Evolutionary conservation across 2,113 vertebrate genomes (phyloP).

Genomic region (Chloebia gouldiae): DNA sequence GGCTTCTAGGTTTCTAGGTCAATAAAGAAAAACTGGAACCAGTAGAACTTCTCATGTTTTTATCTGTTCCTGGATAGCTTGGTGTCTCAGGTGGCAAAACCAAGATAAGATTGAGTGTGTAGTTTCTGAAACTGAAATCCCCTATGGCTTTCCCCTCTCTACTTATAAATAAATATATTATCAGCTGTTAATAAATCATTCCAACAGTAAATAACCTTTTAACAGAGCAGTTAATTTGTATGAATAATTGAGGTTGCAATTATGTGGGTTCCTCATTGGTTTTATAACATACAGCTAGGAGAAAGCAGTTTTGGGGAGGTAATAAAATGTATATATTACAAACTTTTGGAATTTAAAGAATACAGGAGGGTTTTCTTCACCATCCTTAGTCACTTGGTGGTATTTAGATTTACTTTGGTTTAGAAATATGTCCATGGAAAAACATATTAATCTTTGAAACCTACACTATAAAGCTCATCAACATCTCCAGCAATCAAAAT

Average conservation of each 20-base stretch:
- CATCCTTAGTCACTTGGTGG: background rate
- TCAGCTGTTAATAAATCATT: background rate
- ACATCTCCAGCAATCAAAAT: background rate
- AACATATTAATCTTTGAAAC: background rate
- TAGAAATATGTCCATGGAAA: background rate
- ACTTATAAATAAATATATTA: background rate
- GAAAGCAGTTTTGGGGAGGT: background rate
- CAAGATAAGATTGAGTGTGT: background rate
- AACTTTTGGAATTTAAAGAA: background rate
- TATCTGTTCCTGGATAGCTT: background rate
- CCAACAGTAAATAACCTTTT: background rate
- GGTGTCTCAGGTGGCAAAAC: background rate
- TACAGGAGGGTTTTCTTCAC: background rate
- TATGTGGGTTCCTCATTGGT: background rate
- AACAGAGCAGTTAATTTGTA: background rate
- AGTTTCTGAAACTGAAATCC: background rate
- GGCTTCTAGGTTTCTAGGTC: too few species aligned
- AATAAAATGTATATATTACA: background rate
- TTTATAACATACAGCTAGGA: background rate
- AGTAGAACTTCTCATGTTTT: background rate
- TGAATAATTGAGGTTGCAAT: background rate
- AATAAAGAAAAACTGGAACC: background rate
- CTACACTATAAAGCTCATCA: background rate
- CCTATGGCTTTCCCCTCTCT: background rate
- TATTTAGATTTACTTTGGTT: background rate